Evolutionary conservation across 1,140 invertebrate genomes (phyloP).

Genomic region (Stenopsyche tienmushanensis): DNA sequence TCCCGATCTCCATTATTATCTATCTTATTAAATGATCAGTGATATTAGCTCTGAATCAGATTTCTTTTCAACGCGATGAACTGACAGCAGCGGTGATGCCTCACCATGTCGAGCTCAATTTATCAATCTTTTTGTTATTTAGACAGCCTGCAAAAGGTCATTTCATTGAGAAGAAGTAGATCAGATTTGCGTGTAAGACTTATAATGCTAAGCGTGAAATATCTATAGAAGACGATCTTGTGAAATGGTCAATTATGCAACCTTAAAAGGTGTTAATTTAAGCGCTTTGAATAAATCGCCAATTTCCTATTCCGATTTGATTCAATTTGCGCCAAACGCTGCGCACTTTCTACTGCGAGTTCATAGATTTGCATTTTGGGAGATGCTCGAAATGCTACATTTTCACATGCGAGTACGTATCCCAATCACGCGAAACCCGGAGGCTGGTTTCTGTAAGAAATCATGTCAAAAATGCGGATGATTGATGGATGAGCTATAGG

Average conservation of each 20-base stretch:
- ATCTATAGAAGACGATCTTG: background rate
- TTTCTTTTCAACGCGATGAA: background rate
- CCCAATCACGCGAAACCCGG: slow-evolving; percentile 22
- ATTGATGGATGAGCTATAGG: slow-evolving; percentile 16
- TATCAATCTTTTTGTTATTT: background rate
- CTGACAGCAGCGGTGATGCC: background rate
- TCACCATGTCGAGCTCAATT: background rate
- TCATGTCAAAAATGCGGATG: slow-evolving; percentile 16
- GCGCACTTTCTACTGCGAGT: too few relatives aligned
- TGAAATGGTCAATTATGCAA: background rate
- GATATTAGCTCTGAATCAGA: too few relatives aligned
- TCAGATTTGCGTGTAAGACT: background rate
- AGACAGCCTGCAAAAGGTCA: background rate
- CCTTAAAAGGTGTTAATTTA: too few relatives aligned
- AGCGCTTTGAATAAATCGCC: background rate
- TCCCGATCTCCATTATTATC: too few relatives aligned
- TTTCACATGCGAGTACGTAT: too few relatives aligned
- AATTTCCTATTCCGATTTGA: too few relatives aligned
- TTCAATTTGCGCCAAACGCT: too few relatives aligned
- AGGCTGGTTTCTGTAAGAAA: slow-evolving; percentile 11
- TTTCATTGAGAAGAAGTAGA: background rate
- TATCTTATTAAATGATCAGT: background rate
- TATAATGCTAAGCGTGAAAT: background rate
- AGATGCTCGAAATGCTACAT: too few relatives aligned
- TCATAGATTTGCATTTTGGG: too few relatives aligned